Evolutionary conservation across 2,888 invertebrate species (phyloP), one percentile per base, ranked within the genome.

Genomic region (Agrenia bidenticulata): DNA sequence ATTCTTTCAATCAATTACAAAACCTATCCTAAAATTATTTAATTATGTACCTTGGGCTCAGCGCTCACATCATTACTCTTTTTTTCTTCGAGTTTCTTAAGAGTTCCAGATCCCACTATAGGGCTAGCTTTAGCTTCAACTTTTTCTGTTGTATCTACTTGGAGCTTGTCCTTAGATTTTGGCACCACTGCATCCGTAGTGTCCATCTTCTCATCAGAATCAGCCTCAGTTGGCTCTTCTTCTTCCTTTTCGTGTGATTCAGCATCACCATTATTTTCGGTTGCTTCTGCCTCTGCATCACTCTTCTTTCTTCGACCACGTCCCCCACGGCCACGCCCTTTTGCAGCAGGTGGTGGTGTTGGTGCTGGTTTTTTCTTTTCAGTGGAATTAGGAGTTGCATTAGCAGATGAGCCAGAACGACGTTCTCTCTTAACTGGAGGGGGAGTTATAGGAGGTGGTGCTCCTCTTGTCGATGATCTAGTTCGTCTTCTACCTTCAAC

Each of bases 401-500:
- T 45, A 5, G 72, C 58, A 53, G 66, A 66, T 37, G 73, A 69
- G 4, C 69, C 72, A 23, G 73, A 73, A 19, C 71, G 55, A 19
- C 73, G 61, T 53, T 73, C 71, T 17, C 72, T 39, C 49, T 74
- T 74, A 27, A 71, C 73, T 19, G 74, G 74, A 21, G 75, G 75
- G 15, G 76, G 76, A 17, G 76, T 72, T 15, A 63, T 67, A 17
- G 66, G 60, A 15, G 74, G 69, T 13, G 72, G 69, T 42, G 67
- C 74, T 1, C 76, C 74, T 60, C 76, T 24, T 63, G 72, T 72
- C 9, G 76, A 76, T 42, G 73, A 72, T 50, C 76, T 62, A 5
- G 76, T 76, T 61, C 73, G 60, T 58, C 76, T 61, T 39, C 74
- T 61, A 32, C 76, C 76, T 55, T 74, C 76, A 61, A 66, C 26